phyloP scores from a whole-genome alignment of 2,888 invertebrate genomes.

The Lagria hirta region DNA sequence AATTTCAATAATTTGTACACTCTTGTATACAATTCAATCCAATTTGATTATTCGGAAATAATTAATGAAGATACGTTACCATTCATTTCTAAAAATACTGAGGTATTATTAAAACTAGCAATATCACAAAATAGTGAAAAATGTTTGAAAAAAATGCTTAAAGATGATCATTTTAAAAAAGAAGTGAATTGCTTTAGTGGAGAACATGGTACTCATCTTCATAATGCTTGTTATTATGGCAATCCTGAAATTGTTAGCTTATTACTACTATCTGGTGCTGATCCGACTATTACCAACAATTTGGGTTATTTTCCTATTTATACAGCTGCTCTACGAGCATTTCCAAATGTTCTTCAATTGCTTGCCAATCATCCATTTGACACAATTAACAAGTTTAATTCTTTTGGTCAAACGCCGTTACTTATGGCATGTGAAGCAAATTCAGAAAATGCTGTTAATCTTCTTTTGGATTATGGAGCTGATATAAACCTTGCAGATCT shows the following conservation, averaged over 20 bases:
- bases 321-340: slow-evolving; percentile 1
- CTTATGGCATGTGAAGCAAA: slow-evolving; percentile 4
- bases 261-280: not conserved
- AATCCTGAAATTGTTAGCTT: not conserved
- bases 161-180: no score
- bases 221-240: slow-evolving; percentile 4
- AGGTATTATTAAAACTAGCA: slow-evolving; percentile 2
- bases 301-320: not conserved
- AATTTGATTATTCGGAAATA: slow-evolving; percentile 6
- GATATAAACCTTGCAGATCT: no score
- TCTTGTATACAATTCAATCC: slow-evolving; percentile 6
- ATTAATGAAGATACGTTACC: slow-evolving; percentile 3
- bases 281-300: not conserved
- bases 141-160: slow-evolving; percentile 3
- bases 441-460: no score
- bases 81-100: slow-evolving; percentile 1
- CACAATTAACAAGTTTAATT: no score
- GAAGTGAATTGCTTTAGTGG: not conserved
- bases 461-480: no score
- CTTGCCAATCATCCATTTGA: not conserved
- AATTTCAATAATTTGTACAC: not conserved
- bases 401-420: slow-evolving; percentile 4
- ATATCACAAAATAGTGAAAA: not conserved
- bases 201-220: slow-evolving; percentile 6
- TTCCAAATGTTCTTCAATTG: not conserved